phyloP scores from a whole-genome alignment of 1,140 invertebrate genomes.

The Cephus cinctus region DNA sequence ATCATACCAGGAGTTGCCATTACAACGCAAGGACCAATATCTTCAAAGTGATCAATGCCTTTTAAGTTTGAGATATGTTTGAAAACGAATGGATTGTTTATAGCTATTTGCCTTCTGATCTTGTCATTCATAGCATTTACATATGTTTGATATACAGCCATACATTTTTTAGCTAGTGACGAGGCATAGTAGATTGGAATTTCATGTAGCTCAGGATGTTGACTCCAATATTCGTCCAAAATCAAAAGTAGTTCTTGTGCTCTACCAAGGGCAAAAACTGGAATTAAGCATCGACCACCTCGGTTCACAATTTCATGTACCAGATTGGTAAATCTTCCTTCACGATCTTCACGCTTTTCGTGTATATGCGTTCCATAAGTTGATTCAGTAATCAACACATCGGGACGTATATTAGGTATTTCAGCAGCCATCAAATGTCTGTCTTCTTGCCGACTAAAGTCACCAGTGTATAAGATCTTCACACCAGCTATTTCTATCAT shows the following conservation, averaged over 20 bases:
- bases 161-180: conserved; percentile 98
- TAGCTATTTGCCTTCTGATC: conserved; percentile 93
- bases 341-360: conserved; percentile 95
- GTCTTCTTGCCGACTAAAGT: conserved; percentile 98
- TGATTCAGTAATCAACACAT: conserved; percentile 97
- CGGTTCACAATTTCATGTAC: conserved; percentile 95
- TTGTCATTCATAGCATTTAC: conserved; percentile 99
- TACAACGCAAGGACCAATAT: conserved; percentile 98
- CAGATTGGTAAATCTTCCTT: conserved; percentile 90
- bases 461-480: conserved; percentile 93
- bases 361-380: conserved; percentile 99
- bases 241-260: conserved; percentile 97
- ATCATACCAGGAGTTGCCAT: conserved; percentile 99
- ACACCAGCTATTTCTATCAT: conserved; percentile 99
- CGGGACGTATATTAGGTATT: conserved; percentile 92
- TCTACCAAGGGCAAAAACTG: conserved; percentile 96
- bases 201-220: conserved; percentile 97
- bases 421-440: conserved; percentile 99
- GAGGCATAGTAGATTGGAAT: conserved; percentile 99
- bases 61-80: conserved; percentile 98
- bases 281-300: conserved; percentile 96
- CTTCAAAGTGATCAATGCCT: conserved; percentile 99
- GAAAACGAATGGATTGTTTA: conserved; percentile 99
- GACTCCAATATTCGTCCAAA: conserved; percentile 97
- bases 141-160: conserved; percentile 99